Percentiles rank a stretch among this genome's conserved stretches.
phyloP scores from a whole-genome alignment of 2,888 invertebrate species.

The Himalopsyche tibetana region DNA sequence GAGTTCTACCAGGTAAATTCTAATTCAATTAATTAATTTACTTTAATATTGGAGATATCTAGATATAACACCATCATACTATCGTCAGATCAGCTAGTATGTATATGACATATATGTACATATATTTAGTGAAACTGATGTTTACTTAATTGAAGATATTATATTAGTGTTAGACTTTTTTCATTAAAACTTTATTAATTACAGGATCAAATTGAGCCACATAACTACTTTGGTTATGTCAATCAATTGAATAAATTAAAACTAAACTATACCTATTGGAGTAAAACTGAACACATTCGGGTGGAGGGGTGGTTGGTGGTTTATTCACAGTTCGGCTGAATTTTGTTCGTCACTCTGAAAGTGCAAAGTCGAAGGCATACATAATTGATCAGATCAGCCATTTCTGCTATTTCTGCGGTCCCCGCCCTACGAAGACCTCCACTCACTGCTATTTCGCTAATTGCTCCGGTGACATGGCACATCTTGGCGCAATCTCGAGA shows the following conservation, averaged over 20 bases:
- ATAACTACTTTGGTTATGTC: not conserved
- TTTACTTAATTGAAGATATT: too few relatives aligned
- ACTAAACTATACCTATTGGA: slow-evolving; percentile 19
- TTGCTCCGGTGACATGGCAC: slow-evolving; percentile 31
- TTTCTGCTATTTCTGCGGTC: slow-evolving; percentile 42
- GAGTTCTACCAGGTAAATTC: too few relatives aligned
- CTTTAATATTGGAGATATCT: too few relatives aligned
- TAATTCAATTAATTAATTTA: too few relatives aligned
- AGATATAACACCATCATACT: too few relatives aligned
- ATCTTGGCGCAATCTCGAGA: slow-evolving; percentile 1
- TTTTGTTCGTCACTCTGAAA: slow-evolving; percentile 36
- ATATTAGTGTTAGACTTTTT: too few relatives aligned
- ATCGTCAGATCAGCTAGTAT: too few relatives aligned
- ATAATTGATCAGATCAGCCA: slow-evolving; percentile 38
- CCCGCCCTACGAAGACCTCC: slow-evolving; percentile 1
- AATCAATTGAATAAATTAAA: not conserved
- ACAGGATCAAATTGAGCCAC: not conserved
- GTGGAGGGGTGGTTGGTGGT: slow-evolving; percentile 8
- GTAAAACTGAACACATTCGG: slow-evolving; percentile 1
- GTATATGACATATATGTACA: too few relatives aligned
- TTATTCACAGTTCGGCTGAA: slow-evolving; percentile 35
- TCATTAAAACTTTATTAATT: too few relatives aligned
- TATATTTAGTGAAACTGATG: too few relatives aligned
- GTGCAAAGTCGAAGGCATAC: slow-evolving; percentile 14
- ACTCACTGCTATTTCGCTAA: slow-evolving; percentile 29